Base-by-base conservation (phyloP, 2,888 invertebrate genomes). In the Chalcosyrphus nemorum region DNA sequence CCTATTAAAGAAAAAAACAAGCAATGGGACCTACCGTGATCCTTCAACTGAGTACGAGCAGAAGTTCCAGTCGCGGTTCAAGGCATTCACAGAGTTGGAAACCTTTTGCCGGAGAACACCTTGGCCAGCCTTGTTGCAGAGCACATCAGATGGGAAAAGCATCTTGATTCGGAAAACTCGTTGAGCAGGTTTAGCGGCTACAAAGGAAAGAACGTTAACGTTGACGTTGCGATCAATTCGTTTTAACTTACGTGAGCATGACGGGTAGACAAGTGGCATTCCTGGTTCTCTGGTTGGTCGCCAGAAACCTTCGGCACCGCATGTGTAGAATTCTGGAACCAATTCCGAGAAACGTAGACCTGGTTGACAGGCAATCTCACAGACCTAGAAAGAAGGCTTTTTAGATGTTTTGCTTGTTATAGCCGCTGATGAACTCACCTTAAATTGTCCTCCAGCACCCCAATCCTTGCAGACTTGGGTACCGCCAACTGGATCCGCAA, bases 301-400 rank as follows among this genome's bases (percentile, higher is more conserved):
- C 99, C 99, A 99, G 92, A 97, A 97, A 43, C 99, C 99, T 94
- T 99, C 98, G 66, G 96, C 97, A n/a, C 98, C 98, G 89, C 99
- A 99, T 0, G 97, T 97, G 91, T 98, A 99, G 93, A 99, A 99
- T 87, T 97, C 96, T 0, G 99, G 98, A n/a, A 98, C 96, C 72
- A 95, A 94, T 89, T 97, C 96, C 0, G 98, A 97, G 93, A 99
- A 99, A 87, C 96, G 93, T 4, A 97, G 92, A n/a, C 97, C 97
- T 74, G 94, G 92, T 87, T 97, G 96, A 88, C 98, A 98, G 56
- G 94, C 93, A 80, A 98, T 97, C 91, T 97, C 97, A 90, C 98
- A 99, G 1, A 98, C 96, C 86, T 86, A 63, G n/a, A 57, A 50
- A 32, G 7, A 52, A 2, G 4, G 1, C 5, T 17, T 65, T 27